Conservation (phyloP, 2,113 vertebrate genomes). For the Hymenochirus boettgeri region DNA sequence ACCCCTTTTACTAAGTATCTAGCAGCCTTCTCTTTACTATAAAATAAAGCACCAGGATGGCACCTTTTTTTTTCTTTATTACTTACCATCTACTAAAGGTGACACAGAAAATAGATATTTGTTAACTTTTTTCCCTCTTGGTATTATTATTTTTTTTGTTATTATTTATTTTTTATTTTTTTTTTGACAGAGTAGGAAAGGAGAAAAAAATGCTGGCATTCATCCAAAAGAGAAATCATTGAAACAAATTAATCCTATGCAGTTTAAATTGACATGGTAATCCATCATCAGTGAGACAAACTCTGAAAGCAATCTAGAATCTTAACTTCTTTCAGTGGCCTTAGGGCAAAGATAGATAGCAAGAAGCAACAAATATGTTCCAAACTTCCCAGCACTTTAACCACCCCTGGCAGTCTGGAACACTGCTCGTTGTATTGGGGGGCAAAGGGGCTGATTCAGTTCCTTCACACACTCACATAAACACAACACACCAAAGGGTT, state of each 20-base stretch:
- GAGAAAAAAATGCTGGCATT: conserved; percentile 78
- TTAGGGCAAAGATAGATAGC: conserved; percentile 75
- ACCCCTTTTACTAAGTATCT: conserved; percentile 73
- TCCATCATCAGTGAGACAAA: conserved; percentile 95
- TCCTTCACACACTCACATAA: too few species aligned
- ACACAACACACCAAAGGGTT: too few species aligned
- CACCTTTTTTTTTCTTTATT: too few species aligned
- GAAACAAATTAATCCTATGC: conserved; percentile 98
- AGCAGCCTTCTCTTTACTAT: conserved; percentile 59
- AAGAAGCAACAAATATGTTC: conserved; percentile 53
- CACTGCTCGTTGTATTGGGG: too few species aligned
- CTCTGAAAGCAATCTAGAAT: conserved; percentile 88
- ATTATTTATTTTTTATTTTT: conserved; percentile 34
- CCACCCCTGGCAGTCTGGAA: too few species aligned
- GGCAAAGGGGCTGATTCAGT: too few species aligned
- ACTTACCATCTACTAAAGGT: too few species aligned
- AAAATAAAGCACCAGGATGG: too few species aligned
- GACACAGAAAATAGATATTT: too few species aligned
- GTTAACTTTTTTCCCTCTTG: too few species aligned
- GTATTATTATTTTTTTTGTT: background rate
- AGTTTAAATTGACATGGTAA: conserved; percentile 95
- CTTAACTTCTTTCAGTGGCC: conserved; percentile 80
- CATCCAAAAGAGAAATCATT: conserved; percentile 94
- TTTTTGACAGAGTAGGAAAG: conserved; percentile 65
- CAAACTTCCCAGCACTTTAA: conserved; percentile 62